A percentile compares a stretch with the other conserved stretches of the same genome.
These are phyloP conservation scores for Paraescarpia echinospica DNA, from an alignment of 1,140 invertebrate species.

Conservation along the genomic window DNA sequence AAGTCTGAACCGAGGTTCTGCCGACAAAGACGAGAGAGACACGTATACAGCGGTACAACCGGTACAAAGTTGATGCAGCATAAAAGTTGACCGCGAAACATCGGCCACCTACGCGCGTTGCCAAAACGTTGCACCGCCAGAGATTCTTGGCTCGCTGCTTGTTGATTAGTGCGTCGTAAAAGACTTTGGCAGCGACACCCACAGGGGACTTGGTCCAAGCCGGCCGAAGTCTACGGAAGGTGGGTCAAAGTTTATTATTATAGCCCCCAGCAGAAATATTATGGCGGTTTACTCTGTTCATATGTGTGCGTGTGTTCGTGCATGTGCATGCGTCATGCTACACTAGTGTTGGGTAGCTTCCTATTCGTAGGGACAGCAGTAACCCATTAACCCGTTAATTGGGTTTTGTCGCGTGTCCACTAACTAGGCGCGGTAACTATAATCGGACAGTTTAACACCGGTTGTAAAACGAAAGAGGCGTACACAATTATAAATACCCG, in stretches of 20 bases:
- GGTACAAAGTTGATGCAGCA: not conserved
- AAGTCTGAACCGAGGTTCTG: not conserved
- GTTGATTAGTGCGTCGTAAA: slow-evolving; percentile 5
- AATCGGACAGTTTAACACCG: not conserved
- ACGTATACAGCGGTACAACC: not conserved
- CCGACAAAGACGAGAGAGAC: not conserved
- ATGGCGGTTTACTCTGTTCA: not conserved
- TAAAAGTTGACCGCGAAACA: slow-evolving; percentile 1
- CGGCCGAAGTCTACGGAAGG: not conserved
- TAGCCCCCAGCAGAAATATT: not conserved
- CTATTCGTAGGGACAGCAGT: not conserved
- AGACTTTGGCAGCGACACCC: not conserved
- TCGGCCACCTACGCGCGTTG: not conserved
- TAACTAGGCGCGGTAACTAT: not conserved
- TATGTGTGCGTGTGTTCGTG: not conserved
- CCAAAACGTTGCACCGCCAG: not conserved
- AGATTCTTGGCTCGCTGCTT: not conserved
- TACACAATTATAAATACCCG: not conserved
- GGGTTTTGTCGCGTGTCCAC: not conserved
- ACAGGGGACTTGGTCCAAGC: not conserved
- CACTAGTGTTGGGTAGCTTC: not conserved
- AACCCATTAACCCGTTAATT: not conserved
- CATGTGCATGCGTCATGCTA: not conserved
- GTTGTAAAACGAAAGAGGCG: not conserved
- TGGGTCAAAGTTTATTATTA: not conserved